phyloP scores from a whole-genome alignment of 2,113 vertebrate species.

The Chlorocebus sabaeus region DNA sequence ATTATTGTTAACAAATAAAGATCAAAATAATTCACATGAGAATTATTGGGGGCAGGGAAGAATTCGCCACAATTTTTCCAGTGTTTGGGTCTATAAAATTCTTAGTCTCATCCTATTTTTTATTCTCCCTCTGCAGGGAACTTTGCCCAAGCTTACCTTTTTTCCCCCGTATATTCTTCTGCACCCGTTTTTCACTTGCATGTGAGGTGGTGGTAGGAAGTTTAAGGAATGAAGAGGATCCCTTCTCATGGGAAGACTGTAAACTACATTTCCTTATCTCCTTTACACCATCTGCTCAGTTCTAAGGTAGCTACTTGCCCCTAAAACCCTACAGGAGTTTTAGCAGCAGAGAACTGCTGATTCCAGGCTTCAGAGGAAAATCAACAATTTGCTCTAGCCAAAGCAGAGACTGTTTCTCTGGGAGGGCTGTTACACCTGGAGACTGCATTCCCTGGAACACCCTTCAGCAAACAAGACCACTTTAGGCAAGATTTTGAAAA shows the following conservation, averaged over 20 bases:
- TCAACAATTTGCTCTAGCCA: neutral
- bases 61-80: neutral
- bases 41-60: neutral
- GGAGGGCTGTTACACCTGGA: neutral
- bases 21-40: neutral
- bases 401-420: neutral
- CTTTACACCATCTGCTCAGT: neutral
- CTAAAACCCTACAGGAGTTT: neutral
- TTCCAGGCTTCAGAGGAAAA: neutral
- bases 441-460: neutral
- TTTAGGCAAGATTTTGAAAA: neutral
- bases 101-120: neutral
- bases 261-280: neutral
- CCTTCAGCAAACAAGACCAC: neutral
- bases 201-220: neutral
- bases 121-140: neutral
- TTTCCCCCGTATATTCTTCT: neutral
- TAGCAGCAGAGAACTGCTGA: neutral
- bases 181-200: neutral
- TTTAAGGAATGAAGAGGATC: neutral
- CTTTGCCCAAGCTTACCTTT: neutral
- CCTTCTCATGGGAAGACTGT: neutral
- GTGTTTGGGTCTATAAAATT: neutral
- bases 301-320: neutral
- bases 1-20: neutral